Evolutionary conservation across 1,140 invertebrate species (phyloP).

Genomic region (Macrocentrus cingulum): DNA sequence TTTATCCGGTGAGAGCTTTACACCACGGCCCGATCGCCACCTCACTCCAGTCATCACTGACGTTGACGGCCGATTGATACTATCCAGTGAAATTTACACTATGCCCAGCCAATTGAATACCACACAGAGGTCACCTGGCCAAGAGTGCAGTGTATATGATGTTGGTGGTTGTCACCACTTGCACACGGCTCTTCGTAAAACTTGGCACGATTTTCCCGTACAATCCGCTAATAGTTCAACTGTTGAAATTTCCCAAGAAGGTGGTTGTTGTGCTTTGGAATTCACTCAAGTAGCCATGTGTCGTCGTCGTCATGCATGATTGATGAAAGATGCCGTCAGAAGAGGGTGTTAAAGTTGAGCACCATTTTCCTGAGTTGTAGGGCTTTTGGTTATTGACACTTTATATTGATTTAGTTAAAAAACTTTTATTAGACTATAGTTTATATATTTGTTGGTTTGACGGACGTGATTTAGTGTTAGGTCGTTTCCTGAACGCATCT

Average conservation of each 20-base stretch:
- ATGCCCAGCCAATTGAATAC: not conserved
- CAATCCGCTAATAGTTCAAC: not conserved
- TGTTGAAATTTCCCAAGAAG: not conserved
- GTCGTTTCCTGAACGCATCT: too few relatives aligned
- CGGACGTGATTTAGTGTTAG: too few relatives aligned
- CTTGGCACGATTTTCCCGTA: not conserved
- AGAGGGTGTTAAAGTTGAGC: too few relatives aligned
- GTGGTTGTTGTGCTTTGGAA: too few relatives aligned
- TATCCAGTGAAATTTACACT: conserved; percentile 21
- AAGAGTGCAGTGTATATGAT: not conserved
- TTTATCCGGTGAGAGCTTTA: conserved; percentile 56
- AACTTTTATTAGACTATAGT: too few relatives aligned
- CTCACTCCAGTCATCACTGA: conserved; percentile 58
- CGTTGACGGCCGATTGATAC: conserved; percentile 40
- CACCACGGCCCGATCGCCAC: conserved; percentile 53
- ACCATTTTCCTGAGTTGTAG: too few relatives aligned
- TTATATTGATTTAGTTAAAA: too few relatives aligned
- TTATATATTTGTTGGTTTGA: too few relatives aligned
- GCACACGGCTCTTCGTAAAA: not conserved
- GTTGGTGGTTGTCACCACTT: not conserved
- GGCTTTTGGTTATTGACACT: too few relatives aligned
- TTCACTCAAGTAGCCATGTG: not conserved
- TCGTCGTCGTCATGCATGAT: not conserved
- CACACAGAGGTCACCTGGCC: not conserved
- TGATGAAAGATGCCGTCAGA: too few relatives aligned